Base-by-base conservation (phyloP, 2,888 invertebrate genomes). In the Cremastinae sp. region DNA sequence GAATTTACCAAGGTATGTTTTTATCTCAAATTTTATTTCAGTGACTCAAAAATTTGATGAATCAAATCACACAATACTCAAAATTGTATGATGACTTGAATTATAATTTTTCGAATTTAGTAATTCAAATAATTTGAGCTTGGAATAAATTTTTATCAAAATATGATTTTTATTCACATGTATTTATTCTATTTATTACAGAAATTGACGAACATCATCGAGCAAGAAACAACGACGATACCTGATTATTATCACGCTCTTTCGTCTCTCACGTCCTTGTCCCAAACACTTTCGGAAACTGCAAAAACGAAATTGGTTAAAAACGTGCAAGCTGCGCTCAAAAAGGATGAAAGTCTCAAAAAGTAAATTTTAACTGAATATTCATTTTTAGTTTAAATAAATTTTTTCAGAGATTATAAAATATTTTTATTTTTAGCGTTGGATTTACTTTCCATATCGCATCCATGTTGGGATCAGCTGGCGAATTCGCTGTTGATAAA, bases 361-460 rank as follows among this genome's bases (percentile, higher is more conserved):
- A 94, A 93, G 94, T 94, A 88, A 90, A 91, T 8, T 9, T 9
- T 10, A 10, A 4, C 16, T 5, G 35, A 16, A n/a, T 51, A 9
- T 20, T 18, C 58, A 8, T 7, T 51, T 2, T 8, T 3, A 73
- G 70, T 39, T 72, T 9, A 53, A 1, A 22, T 58, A 51, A 55
- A 69, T 43, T 12, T 64, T 59, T 74, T 43, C 12, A 14, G 4
- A 43, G 14, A 43, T 1, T 12, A 10, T 10, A 43, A 43, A 9
- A 4, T 4, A 22, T 16, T 47, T 47, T 14, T n/a, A n/a, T 64
- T 68, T 68, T 9, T 37, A 97, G 96, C 85, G 92, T 97, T 77
- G 97, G 96, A 0, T 96, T 96, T 86, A 94, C 95, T 37, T 95
- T 98, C 83, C 94, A 94, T 73, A 92, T 96, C 61, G 96, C 96